Base-by-base conservation (phyloP, 2,888 invertebrate genomes). In the Colostygia pectinataria region DNA sequence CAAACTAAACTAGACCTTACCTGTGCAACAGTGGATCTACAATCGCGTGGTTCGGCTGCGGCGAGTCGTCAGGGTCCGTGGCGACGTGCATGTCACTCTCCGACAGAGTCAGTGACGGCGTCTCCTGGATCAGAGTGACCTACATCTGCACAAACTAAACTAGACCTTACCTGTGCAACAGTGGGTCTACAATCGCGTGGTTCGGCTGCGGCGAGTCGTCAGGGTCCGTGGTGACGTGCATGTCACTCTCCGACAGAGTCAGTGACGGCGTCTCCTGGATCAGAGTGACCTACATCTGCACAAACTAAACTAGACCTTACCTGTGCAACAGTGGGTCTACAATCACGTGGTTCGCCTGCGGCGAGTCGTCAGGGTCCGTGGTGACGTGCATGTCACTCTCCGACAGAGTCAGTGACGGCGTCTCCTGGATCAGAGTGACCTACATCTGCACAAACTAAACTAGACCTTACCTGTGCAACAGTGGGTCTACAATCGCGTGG, bases 61-160 rank as follows among this genome's bases (percentile, higher is more conserved):
- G 53, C 18, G 66, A 65, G n/a, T 59, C 68, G n/a, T n/a, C n/a
- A n/a, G n/a, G n/a, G n/a, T n/a, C n/a, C n/a, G 0, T 67, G 31
- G 80, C 60, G 27, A 85, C 75, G 9, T 83, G 88, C 82, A 86
- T 84, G 69, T 90, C 90, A 53, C 86, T 87, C 72, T 90, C 90
- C 12, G 84, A 85, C 34, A 92, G 80, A 6, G 89, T 88, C 24
- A 90, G 76, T 1, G 89, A 89, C 0, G 92, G 92, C 49, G 92
- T 91, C 78, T 92, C 92, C 65, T 89, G 84, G 25, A 92, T 91
- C 43, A 92, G 93, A 0, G 92, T 91, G 48, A 93, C 88, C 73
- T n/a, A n/a, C n/a, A n/a, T n/a, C n/a, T n/a, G n/a, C 9, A 9
- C 8, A 5, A 2, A n/a, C 23, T n/a, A n/a, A n/a, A 24, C 24